A percentile compares a stretch with the other conserved stretches of the same genome.
Conservation (phyloP, 2,888 invertebrate species). For the Cinara cedri region DNA sequence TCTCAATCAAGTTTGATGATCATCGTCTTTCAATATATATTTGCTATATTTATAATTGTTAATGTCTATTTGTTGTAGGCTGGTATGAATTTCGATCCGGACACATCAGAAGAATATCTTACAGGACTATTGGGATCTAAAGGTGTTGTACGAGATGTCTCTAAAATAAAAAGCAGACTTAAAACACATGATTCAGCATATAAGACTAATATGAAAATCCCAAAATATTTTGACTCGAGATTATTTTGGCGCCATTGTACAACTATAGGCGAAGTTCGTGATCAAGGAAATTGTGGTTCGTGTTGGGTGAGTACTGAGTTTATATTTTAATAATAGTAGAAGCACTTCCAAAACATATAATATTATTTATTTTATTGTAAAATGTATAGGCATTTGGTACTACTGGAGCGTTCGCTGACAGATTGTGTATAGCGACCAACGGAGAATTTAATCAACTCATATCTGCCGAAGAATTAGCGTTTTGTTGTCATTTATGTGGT, state of each 20-base stretch:
- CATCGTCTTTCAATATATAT: too few relatives aligned
- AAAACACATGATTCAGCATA: neutral
- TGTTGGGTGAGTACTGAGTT: slow-evolving; percentile 69
- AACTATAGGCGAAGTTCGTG: slow-evolving; percentile 79
- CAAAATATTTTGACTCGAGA: slow-evolving; percentile 78
- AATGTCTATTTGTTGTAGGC: slow-evolving; percentile 66
- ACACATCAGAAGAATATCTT: slow-evolving; percentile 70
- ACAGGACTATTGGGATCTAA: slow-evolving; percentile 71
- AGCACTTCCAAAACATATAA: too few relatives aligned
- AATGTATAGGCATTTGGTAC: slow-evolving; percentile 2
- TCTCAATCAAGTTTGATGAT: too few relatives aligned
- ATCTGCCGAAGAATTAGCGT: slow-evolving; percentile 42
- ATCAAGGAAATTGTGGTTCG: slow-evolving; percentile 88
- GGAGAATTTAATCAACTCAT: slow-evolving; percentile 4
- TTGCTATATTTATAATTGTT: too few relatives aligned
- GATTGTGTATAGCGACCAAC: slow-evolving; percentile 40
- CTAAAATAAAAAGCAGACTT: neutral
- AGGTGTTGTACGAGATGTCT: slow-evolving; percentile 64
- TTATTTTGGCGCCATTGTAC: slow-evolving; percentile 82
- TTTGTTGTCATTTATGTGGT: slow-evolving; percentile 30
- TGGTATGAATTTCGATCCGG: slow-evolving; percentile 74
- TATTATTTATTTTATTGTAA: neutral
- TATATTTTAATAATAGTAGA: too few relatives aligned
- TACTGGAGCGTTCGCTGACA: slow-evolving; percentile 34
- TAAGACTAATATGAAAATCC: slow-evolving; percentile 64